phyloP scores from a whole-genome alignment of 2,888 invertebrate species.

The Gastracanthus pulcherrimus region DNA sequence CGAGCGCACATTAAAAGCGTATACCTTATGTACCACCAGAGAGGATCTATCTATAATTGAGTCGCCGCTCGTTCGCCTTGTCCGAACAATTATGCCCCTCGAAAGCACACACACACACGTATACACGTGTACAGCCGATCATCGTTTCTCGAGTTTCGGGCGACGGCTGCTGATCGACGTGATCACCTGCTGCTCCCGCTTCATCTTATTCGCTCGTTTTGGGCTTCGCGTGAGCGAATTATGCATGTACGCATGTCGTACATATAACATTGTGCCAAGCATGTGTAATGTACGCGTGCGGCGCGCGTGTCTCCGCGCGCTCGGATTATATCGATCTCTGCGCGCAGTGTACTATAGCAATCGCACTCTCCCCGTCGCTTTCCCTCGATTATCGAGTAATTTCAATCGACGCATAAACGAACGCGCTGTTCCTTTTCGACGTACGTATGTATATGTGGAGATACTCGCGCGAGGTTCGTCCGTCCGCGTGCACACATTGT shows the following conservation, averaged over 20 bases:
- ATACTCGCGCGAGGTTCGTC: too few relatives aligned
- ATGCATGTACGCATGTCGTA: background rate
- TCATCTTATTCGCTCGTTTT: slow-evolving; percentile 33
- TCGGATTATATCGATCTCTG: slow-evolving; percentile 34
- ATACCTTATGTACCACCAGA: too few relatives aligned
- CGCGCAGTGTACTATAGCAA: too few relatives aligned
- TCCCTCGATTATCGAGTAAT: slow-evolving; percentile 26
- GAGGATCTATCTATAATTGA: slow-evolving; percentile 42
- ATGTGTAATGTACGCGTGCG: background rate
- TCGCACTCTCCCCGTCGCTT: too few relatives aligned
- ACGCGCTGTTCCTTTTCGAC: background rate
- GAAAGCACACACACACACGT: slow-evolving; percentile 20
- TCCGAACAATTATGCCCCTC: slow-evolving; percentile 31
- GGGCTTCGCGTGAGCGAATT: slow-evolving; percentile 31
- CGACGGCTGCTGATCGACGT: slow-evolving; percentile 41
- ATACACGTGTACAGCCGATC: too few relatives aligned
- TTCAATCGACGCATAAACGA: slow-evolving; percentile 1
- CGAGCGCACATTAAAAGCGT: too few relatives aligned
- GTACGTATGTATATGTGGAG: too few relatives aligned
- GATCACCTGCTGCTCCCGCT: slow-evolving; percentile 32
- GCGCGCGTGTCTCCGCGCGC: background rate
- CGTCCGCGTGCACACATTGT: background rate
- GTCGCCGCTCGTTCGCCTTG: slow-evolving; percentile 19
- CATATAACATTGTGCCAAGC: too few relatives aligned
- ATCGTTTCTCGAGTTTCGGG: slow-evolving; percentile 42